These are phyloP conservation scores for Mystacides longicornis DNA, from an alignment of 2,888 invertebrate species.

Conservation along the genomic window DNA sequence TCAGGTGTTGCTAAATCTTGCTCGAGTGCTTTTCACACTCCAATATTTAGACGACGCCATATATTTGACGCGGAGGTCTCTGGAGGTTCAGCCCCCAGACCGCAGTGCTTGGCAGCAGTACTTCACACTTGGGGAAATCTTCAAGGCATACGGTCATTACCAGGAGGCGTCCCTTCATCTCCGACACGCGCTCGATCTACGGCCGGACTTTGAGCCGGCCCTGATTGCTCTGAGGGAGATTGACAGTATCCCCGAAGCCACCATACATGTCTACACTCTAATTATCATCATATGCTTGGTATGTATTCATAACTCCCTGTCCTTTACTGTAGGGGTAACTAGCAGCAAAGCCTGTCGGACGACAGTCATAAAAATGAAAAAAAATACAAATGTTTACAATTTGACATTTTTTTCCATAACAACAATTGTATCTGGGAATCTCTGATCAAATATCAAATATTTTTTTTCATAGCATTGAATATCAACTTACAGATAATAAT, in stretches of 20 bases:
- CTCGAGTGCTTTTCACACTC: constrained; percentile 74
- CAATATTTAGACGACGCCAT: constrained; percentile 88
- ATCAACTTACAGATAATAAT: no score
- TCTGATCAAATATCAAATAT: no score
- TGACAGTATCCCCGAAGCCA: constrained; percentile 70
- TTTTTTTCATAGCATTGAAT: no score
- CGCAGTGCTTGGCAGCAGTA: constrained; percentile 88
- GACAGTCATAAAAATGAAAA: no score
- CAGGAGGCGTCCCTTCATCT: constrained; percentile 81
- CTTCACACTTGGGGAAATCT: constrained; percentile 85
- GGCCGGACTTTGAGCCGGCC: constrained; percentile 81
- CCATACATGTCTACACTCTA: constrained; percentile 78
- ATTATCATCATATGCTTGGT: constrained; percentile 83
- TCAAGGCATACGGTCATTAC: constrained; percentile 84
- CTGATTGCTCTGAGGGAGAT: constrained; percentile 72
- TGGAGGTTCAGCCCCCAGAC: constrained; percentile 78
- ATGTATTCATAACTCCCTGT: no score
- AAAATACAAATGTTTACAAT: no score
- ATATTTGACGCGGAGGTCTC: constrained; percentile 73
- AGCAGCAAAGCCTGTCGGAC: no score
- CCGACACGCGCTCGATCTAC: constrained; percentile 71
- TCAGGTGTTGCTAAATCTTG: constrained; percentile 71
- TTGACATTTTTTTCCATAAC: no score
- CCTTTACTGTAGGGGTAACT: no score
- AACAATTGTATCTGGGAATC: no score